Percentiles rank a stretch among this genome's conserved stretches.
Evolutionary conservation across 2,113 vertebrate species (phyloP).

Genomic region (Urocynchramus pylzowi): DNA sequence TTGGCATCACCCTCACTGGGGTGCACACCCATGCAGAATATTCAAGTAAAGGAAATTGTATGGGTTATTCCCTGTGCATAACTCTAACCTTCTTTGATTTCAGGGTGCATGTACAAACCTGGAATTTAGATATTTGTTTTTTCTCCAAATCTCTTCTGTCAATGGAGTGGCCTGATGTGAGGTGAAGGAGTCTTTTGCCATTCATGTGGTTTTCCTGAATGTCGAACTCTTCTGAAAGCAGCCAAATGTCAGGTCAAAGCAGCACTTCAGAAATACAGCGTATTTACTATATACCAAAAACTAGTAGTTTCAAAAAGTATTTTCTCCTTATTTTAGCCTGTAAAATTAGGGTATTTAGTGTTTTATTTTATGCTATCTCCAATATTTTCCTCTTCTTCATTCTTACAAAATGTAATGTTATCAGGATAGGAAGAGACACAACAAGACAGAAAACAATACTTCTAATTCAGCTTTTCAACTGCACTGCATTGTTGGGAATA

Average conservation of each 20-base stretch:
- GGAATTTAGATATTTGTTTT: background rate
- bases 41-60: background rate
- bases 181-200: background rate
- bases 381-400: background rate
- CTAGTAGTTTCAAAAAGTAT: background rate
- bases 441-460: background rate
- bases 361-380: background rate
- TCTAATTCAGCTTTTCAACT: background rate
- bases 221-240: background rate
- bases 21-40: background rate
- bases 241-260: background rate
- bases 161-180: background rate
- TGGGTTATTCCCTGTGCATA: rapidly evolving
- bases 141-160: background rate
- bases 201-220: background rate
- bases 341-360: background rate
- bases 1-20: background rate
- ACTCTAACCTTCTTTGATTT: background rate
- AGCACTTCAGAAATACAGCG: background rate
- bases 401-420: background rate
- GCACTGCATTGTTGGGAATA: background rate
- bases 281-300: background rate
- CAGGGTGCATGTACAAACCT: background rate
- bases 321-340: background rate
- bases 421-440: background rate